These are phyloP conservation scores for Perizoma affinitatum DNA, from an alignment of 2,888 invertebrate species.

Conservation along the genomic window DNA sequence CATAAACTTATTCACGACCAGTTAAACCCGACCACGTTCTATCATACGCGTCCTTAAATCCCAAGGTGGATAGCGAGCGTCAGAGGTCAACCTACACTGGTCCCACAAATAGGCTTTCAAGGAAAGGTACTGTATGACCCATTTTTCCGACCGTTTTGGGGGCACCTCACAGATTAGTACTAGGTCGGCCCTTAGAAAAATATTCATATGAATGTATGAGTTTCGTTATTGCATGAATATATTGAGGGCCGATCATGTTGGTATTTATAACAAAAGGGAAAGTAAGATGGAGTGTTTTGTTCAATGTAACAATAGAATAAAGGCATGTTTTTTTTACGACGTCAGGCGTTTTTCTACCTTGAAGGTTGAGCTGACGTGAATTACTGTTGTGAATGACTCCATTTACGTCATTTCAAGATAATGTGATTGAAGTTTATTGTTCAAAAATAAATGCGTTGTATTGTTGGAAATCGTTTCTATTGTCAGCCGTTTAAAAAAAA, in stretches of 20 bases:
- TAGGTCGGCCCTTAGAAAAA: conserved; percentile 57
- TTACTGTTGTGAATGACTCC: conserved; percentile 4
- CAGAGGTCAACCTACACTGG: conserved; percentile 46
- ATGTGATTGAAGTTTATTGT: conserved; percentile 17
- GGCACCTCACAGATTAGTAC: conserved; percentile 63
- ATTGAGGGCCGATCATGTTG: conserved; percentile 43
- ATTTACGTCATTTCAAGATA: conserved; percentile 21
- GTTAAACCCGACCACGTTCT: conserved; percentile 42
- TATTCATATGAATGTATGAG: conserved; percentile 60
- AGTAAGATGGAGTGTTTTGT: conserved; percentile 38
- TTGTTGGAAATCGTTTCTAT: conserved; percentile 18
- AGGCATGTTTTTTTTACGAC: conserved; percentile 33
- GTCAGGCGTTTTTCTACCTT: conserved; percentile 21
- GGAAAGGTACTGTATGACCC: conserved; percentile 66
- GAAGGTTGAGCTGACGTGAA: conserved; percentile 14
- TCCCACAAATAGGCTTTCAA: conserved; percentile 51
- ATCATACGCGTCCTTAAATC: conserved; percentile 32
- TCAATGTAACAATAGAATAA: conserved; percentile 38
- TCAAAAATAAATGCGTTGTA: conserved; percentile 5
- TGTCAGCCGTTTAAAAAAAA: not conserved
- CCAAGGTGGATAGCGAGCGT: conserved; percentile 5
- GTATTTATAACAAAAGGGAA: conserved; percentile 40
- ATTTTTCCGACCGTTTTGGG: conserved; percentile 65
- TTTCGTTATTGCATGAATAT: conserved; percentile 57
- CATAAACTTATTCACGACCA: conserved; percentile 59